Evolutionary conservation across 2,888 invertebrate species (phyloP).

Genomic region (Caenorhabditis sp.): DNA sequence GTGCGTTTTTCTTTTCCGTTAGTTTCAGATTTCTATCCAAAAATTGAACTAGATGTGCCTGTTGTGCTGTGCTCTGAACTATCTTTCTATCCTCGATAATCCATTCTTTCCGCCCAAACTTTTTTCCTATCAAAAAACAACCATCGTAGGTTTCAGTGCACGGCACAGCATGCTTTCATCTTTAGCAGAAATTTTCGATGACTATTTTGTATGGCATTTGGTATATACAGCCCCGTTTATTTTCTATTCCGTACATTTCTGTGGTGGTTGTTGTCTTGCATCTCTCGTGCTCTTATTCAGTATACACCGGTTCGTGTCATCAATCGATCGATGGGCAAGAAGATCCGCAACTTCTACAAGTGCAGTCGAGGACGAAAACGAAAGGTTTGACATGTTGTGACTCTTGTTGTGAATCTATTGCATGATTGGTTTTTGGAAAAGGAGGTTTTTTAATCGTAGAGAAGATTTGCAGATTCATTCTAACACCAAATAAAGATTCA

Average conservation of each 20-base stretch:
- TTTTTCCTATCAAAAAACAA: neutral
- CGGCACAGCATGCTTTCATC: slow-evolving; percentile 37
- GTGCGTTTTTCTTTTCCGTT: slow-evolving; percentile 65
- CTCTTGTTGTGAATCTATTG: slow-evolving; percentile 27
- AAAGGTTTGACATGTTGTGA: slow-evolving; percentile 67
- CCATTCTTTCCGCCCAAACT: neutral
- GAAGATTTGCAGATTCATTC: neutral
- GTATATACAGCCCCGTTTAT: neutral
- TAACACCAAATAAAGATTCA: neutral
- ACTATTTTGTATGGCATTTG: slow-evolving; percentile 8
- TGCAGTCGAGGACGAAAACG: slow-evolving; percentile 71
- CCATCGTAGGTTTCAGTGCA: slow-evolving; percentile 25
- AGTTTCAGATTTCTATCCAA: neutral
- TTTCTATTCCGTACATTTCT: slow-evolving; percentile 13
- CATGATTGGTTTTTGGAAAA: slow-evolving; percentile 25
- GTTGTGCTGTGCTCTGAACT: slow-evolving; percentile 59
- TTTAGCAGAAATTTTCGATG: neutral
- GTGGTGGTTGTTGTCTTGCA: slow-evolving; percentile 52
- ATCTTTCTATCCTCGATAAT: slow-evolving; percentile 26
- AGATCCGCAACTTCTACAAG: slow-evolving; percentile 77
- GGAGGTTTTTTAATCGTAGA: neutral
- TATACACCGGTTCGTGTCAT: slow-evolving; percentile 75
- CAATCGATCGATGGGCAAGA: slow-evolving; percentile 76
- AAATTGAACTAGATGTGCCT: slow-evolving; percentile 12
- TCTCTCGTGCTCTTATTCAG: slow-evolving; percentile 64